Conservation (phyloP, 2,797 vertebrate genomes). For the Tolypeutes matacus region DNA sequence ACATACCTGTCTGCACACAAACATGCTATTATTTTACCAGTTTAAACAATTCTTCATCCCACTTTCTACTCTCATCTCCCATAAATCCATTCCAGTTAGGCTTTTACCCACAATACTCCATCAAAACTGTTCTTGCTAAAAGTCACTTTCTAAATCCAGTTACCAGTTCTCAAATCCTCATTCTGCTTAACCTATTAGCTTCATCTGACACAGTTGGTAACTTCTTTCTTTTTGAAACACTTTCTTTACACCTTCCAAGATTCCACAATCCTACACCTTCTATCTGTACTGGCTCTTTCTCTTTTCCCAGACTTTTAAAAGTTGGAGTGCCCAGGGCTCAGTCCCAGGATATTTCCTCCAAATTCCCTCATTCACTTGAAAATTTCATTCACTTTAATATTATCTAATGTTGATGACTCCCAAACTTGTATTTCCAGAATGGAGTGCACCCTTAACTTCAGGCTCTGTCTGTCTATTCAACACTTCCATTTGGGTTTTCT, state of each 20-base stretch:
- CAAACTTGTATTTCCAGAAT: background rate
- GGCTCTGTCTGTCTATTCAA: background rate
- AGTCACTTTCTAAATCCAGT: constrained; percentile 2
- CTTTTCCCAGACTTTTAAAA: background rate
- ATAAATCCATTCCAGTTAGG: background rate
- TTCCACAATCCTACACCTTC: background rate
- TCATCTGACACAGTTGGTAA: background rate
- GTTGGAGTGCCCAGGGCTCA: background rate
- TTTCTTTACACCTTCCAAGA: background rate
- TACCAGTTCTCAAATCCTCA: background rate
- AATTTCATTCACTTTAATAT: background rate
- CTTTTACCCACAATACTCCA: background rate
- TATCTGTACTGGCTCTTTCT: background rate
- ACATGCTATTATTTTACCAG: background rate
- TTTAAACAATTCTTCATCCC: constrained; percentile 7
- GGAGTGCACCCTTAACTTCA: background rate
- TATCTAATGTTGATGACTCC: background rate
- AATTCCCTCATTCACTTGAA: background rate
- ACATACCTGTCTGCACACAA: background rate
- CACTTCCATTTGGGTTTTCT: background rate
- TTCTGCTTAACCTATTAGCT: background rate
- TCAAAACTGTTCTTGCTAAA: background rate
- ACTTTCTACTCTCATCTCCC: constrained; percentile 6
- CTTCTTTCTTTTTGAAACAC: background rate
- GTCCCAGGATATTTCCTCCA: background rate